phyloP scores from a whole-genome alignment of 1,140 invertebrate genomes.

The Phocides pigmalion region DNA sequence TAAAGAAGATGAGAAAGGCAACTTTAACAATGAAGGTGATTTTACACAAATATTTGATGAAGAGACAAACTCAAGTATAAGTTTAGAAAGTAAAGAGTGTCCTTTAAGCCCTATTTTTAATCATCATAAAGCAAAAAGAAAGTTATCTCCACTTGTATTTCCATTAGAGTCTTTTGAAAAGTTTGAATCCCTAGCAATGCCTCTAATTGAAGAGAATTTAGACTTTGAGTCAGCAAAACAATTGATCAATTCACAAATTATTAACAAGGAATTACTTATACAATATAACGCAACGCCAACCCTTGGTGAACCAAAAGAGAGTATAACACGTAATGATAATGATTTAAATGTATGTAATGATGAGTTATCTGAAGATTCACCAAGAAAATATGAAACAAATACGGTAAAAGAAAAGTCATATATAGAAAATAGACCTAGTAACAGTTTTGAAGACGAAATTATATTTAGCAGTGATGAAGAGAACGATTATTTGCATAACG shows the following conservation, averaged over 20 bases:
- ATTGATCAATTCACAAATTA: conserved; percentile 66
- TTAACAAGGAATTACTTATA: conserved; percentile 52
- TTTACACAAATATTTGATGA: not conserved
- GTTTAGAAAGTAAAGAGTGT: conserved; percentile 1
- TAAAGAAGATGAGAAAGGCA: not conserved
- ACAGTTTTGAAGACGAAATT: conserved; percentile 55
- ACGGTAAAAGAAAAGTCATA: not conserved
- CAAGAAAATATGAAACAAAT: not conserved
- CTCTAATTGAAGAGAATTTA: conserved; percentile 51
- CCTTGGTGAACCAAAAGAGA: not conserved
- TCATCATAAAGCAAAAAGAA: conserved; percentile 39
- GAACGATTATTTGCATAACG: conserved; percentile 43
- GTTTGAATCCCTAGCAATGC: conserved; percentile 63
- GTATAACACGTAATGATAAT: not conserved
- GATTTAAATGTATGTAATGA: not conserved
- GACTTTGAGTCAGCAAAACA: conserved; percentile 53
- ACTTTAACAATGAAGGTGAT: not conserved
- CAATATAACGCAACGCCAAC: not conserved
- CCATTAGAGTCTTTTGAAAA: conserved; percentile 66
- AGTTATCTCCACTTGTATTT: conserved; percentile 49
- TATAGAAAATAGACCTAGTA: not conserved
- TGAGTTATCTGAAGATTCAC: not conserved
- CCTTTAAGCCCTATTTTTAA: conserved; percentile 39
- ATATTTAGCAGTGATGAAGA: conserved; percentile 76
- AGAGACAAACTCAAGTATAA: not conserved